A percentile compares a stretch with the other conserved stretches of the same genome.
Evolutionary conservation across 2,113 vertebrate genomes (phyloP).

Genomic region (Corythoichthys haematopterus): DNA sequence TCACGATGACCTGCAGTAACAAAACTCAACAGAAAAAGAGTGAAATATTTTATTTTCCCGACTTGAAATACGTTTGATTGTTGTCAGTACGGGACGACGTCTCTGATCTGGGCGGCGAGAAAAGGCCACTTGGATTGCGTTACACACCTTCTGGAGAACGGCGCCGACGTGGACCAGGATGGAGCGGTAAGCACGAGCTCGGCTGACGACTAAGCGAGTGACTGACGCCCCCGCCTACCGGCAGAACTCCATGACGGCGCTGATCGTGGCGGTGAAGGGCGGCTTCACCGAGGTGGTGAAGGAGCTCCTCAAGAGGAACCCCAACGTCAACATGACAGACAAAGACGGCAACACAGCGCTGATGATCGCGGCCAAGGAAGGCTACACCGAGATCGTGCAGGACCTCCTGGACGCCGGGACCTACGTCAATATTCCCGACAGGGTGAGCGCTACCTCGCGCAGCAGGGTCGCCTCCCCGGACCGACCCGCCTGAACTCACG

Average conservation of each 20-base stretch:
- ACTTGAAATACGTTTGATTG: too few relatives aligned
- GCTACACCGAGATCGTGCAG: conserved; percentile 92
- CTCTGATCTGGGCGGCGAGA: conserved; percentile 92
- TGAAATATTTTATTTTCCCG: too few relatives aligned
- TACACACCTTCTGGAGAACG: conserved; percentile 87
- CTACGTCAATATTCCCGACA: conserved; percentile 94
- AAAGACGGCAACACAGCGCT: conserved; percentile 97
- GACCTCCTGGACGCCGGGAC: conserved; percentile 94
- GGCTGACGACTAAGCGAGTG: not conserved
- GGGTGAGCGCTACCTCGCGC: conserved; percentile 62
- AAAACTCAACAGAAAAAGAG: too few relatives aligned
- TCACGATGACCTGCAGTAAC: too few relatives aligned
- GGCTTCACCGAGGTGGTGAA: conserved; percentile 92
- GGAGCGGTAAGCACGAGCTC: conserved; percentile 80
- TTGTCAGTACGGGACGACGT: conserved; percentile 88
- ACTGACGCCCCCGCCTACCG: not conserved
- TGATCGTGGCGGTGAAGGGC: conserved; percentile 92
- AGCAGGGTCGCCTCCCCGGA: not conserved
- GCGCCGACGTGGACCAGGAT: conserved; percentile 96
- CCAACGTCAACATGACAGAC: conserved; percentile 95
- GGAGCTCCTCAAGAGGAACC: conserved; percentile 93
- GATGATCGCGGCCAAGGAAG: conserved; percentile 95
- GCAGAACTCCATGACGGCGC: conserved; percentile 96
- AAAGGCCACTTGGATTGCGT: conserved; percentile 93
- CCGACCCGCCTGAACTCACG: not conserved